Base-by-base conservation (phyloP, 2,113 vertebrate species). In the Sterrhoptilus dennistouni region DNA sequence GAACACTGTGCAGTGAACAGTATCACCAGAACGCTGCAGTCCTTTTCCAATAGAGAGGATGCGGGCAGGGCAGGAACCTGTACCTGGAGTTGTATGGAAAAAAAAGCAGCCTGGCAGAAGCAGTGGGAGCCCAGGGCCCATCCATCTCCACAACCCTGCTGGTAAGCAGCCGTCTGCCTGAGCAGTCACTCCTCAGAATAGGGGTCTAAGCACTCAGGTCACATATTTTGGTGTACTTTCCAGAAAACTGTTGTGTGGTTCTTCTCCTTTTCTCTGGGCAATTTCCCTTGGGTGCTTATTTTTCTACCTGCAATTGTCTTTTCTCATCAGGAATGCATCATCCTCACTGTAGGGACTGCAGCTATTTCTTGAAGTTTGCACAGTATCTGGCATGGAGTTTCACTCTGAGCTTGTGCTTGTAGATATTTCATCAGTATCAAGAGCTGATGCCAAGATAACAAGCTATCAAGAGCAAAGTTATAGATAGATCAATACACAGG, bases 1-100 rank as follows among this genome's bases (percentile, higher is more conserved):
- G 33, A 35, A 3, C 23, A 4, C 0, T 1, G 45, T 14, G 7
- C 1, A 1, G 47, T 59, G 57, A 85, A 12, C 4, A 0, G 0
- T 56, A 14, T 38, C 49, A 65, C 25, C 49, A 65, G 69, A 66
- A 36, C 2, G 0, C 31, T 57, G 31, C 50, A 36, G 36, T n/a
- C 44, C 71, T 89, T 27, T 60, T 60, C 13, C 31, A 15, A 0
- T 4, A 28, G 13, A 2, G 2, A n/a, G 61, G 18, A 6, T 52
- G 14, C 36, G 45, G 13, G 50, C 49, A 90, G 57, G 36, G 42
- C 45, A 90, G 70, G 36, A 83, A 44, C 6, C n/a, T 53, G 24
- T 63, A 44, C 31, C 28, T 68, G 49, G 19, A 71, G 49, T 11
- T 84, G 35, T 1, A 0, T 87, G 75, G 33, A 35, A 85, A 52